These are phyloP conservation scores for Erebia ligea DNA, from an alignment of 2,888 invertebrate genomes.

Conservation along the genomic window DNA sequence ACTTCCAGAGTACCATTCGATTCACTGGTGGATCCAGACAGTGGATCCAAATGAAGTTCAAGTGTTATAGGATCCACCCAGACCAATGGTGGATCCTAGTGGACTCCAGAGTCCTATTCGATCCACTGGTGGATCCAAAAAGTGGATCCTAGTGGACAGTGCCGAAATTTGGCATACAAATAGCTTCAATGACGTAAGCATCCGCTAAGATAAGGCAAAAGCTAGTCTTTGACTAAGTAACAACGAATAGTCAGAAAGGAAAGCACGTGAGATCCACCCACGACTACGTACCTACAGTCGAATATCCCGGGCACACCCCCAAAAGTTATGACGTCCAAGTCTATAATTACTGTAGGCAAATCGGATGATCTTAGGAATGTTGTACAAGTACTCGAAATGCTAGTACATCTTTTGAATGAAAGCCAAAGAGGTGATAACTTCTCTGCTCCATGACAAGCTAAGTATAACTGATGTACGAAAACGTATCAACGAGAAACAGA, in stretches of 20 bases:
- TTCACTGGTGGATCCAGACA: too few species aligned
- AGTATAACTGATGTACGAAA: background rate
- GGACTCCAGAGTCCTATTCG: too few species aligned
- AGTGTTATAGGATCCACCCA: too few species aligned
- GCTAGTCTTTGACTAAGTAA: background rate
- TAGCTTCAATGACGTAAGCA: too few species aligned
- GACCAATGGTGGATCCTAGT: too few species aligned
- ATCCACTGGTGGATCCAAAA: too few species aligned
- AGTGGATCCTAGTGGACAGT: too few species aligned
- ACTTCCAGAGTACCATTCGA: too few species aligned
- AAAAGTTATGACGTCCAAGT: constrained; percentile 32
- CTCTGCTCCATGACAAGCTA: background rate
- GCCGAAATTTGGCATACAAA: too few species aligned
- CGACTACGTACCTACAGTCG: constrained; percentile 25
- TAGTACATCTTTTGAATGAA: constrained; percentile 3
- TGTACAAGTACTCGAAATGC: constrained; percentile 14
- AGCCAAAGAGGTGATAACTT: constrained; percentile 6
- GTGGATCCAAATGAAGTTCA: too few species aligned
- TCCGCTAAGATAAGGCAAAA: too few species aligned
- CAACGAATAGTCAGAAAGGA: background rate
- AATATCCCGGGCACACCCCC: constrained; percentile 38
- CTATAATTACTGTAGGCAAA: constrained; percentile 20
- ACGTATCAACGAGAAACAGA: background rate
- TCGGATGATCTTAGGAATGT: constrained; percentile 40
- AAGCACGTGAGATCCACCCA: constrained; percentile 39